Percentiles rank a stretch among this genome's conserved stretches.
These are phyloP conservation scores for Oriolus oriolus DNA, from an alignment of 2,113 vertebrate genomes.

Conservation along the genomic window DNA sequence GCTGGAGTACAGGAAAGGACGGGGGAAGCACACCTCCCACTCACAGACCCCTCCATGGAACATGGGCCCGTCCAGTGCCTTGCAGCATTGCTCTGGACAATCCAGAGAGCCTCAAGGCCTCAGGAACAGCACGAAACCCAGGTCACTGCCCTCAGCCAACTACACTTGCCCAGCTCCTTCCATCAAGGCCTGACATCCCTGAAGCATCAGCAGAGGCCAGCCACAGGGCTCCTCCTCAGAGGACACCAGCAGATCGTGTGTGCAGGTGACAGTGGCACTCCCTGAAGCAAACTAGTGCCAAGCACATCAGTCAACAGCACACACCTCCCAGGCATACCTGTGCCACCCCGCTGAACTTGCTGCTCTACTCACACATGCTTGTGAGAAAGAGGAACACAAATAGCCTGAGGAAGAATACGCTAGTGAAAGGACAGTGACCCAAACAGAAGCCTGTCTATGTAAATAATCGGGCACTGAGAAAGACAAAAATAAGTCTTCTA, in stretches of 20 bases:
- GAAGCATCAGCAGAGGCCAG: neutral
- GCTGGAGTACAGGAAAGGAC: neutral
- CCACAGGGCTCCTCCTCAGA: neutral
- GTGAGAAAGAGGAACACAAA: neutral
- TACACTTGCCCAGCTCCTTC: neutral
- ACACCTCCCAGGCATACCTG: neutral
- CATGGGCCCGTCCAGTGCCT: fast-evolving
- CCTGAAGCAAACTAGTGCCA: neutral
- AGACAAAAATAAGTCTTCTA: neutral
- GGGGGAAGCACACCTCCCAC: neutral
- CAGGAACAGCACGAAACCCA: neutral
- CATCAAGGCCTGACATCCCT: neutral
- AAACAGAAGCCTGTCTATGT: neutral
- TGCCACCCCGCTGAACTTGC: neutral
- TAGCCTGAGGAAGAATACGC: neutral
- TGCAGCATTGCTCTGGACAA: neutral
- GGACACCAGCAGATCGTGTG: neutral
- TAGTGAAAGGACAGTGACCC: neutral
- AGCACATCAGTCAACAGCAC: neutral
- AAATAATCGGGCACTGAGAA: neutral
- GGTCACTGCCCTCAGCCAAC: neutral
- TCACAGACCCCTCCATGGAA: neutral
- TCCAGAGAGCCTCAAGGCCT: neutral
- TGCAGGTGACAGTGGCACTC: neutral
- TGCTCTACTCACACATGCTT: neutral